Conservation (phyloP, 2,113 vertebrate genomes). For the Nothocercus julius region DNA sequence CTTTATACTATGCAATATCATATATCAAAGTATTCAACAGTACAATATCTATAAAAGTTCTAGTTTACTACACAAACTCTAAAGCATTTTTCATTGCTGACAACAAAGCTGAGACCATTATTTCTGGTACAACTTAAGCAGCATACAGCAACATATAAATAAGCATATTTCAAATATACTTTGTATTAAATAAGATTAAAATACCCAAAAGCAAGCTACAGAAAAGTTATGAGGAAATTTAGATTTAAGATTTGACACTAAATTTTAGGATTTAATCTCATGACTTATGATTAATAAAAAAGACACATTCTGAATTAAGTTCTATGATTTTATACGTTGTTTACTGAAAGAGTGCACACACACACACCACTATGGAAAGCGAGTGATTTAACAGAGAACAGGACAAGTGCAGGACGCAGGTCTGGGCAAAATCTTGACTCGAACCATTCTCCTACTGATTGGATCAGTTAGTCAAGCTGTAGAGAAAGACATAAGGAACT, state of each 20-base stretch:
- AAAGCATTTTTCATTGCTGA: neutral
- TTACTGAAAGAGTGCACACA: neutral
- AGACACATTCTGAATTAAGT: neutral
- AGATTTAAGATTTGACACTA: neutral
- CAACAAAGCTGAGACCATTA: neutral
- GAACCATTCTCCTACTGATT: neutral
- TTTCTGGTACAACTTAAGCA: neutral
- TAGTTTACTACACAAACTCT: neutral
- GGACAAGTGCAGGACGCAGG: neutral
- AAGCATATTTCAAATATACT: neutral
- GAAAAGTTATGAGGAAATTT: neutral
- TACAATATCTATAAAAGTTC: neutral
- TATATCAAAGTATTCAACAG: neutral
- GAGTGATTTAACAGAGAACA: neutral
- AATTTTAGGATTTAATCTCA: neutral
- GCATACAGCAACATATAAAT: neutral
- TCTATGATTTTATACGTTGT: neutral
- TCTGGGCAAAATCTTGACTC: neutral
- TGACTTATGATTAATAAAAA: neutral
- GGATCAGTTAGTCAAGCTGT: neutral
- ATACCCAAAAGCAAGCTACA: neutral
- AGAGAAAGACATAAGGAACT: neutral
- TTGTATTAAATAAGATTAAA: neutral
- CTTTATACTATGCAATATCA: neutral
- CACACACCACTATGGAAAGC: neutral